These are phyloP conservation scores for Uropetala carovei DNA, from an alignment of 2,888 invertebrate genomes.

Conservation along the genomic window DNA sequence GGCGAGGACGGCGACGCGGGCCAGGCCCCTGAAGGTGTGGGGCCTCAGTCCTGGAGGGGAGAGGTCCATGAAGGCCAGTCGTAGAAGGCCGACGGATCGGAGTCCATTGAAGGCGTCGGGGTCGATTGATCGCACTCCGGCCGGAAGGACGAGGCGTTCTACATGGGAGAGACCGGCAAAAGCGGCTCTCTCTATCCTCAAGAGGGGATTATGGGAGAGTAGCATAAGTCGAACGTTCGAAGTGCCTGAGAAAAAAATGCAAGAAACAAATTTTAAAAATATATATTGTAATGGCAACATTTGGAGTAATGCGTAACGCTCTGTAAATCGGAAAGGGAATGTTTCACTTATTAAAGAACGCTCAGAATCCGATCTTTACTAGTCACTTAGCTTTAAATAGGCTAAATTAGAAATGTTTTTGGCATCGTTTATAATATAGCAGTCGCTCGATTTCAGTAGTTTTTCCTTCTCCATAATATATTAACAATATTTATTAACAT, in stretches of 20 bases:
- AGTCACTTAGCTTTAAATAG: too few relatives aligned
- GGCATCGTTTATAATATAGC: too few relatives aligned
- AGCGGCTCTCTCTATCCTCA: slow-evolving; percentile 85
- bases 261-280: too few relatives aligned
- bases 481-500: too few relatives aligned
- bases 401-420: too few relatives aligned
- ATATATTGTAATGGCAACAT: too few relatives aligned
- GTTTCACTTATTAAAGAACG: too few relatives aligned
- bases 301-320: too few relatives aligned
- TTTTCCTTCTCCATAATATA: too few relatives aligned
- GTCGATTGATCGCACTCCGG: slow-evolving; percentile 81
- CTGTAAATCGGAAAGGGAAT: too few relatives aligned
- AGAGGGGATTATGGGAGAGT: slow-evolving; percentile 89
- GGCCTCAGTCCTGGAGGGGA: slow-evolving; percentile 79
- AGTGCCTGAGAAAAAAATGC: slow-evolving; percentile 78
- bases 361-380: too few relatives aligned
- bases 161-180: slow-evolving; percentile 91
- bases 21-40: slow-evolving; percentile 86
- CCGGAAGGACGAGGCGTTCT: slow-evolving; percentile 88
- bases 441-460: too few relatives aligned
- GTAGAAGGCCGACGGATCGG: slow-evolving; percentile 88
- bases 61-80: slow-evolving; percentile 90
- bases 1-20: slow-evolving; percentile 85
- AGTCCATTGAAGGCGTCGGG: slow-evolving; percentile 89
- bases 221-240: slow-evolving; percentile 89